Evolutionary conservation across 2,797 vertebrate genomes (phyloP).

Genomic region (Sebastes steindachneri): DNA sequence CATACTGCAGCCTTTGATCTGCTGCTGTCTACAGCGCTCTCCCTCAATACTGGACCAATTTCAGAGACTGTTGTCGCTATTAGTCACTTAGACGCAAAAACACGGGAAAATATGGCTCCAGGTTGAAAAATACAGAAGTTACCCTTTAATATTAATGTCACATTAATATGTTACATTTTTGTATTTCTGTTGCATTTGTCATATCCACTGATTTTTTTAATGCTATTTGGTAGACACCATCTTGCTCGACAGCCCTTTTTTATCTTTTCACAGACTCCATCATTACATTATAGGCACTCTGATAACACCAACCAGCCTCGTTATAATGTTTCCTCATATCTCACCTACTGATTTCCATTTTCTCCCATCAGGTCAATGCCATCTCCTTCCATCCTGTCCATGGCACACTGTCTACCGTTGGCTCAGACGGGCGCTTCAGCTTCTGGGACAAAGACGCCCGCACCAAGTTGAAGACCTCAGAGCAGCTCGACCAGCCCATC

Average conservation of each 20-base stretch:
- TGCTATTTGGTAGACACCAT: neutral
- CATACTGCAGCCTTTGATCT: fast-evolving
- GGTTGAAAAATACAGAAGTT: too few species aligned
- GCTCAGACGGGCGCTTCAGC: conserved; percentile 97
- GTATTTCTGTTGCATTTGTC: neutral
- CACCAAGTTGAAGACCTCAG: conserved; percentile 98
- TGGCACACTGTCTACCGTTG: conserved; percentile 95
- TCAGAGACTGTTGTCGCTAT: too few species aligned
- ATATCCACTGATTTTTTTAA: neutral
- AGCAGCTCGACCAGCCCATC: conserved; percentile 96
- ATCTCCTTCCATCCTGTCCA: conserved; percentile 98
- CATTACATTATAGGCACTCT: neutral
- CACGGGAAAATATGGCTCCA: too few species aligned
- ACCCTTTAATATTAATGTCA: too few species aligned
- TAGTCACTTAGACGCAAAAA: too few species aligned
- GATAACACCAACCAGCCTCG: neutral
- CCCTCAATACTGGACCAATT: too few species aligned
- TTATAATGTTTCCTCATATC: neutral
- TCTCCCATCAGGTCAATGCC: conserved; percentile 89
- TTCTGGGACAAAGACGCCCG: conserved; percentile 99
- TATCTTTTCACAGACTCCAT: neutral
- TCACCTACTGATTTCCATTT: neutral
- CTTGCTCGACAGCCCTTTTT: neutral
- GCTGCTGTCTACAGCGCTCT: too few species aligned
- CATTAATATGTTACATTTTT: neutral